Conservation (phyloP, 64 coral and sea anemone species). For the Trachythela sp. region DNA sequence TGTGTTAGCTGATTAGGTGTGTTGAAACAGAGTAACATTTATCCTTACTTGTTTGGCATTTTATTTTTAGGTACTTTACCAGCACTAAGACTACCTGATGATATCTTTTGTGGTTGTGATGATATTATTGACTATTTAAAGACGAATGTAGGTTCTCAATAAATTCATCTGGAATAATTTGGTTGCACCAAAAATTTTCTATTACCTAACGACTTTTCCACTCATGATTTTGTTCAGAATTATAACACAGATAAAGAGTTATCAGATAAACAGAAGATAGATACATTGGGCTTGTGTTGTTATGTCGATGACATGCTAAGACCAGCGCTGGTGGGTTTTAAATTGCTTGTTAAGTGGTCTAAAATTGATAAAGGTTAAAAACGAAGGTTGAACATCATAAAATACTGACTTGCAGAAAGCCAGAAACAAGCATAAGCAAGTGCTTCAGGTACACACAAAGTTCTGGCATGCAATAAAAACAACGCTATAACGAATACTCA, state of each 20-base stretch:
- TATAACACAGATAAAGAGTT: neutral
- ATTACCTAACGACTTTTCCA: neutral
- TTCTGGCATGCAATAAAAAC: too few relatives aligned
- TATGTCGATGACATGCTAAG: slow-evolving; percentile 13
- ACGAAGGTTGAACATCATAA: too few relatives aligned
- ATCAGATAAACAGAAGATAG: neutral
- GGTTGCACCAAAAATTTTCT: too few relatives aligned
- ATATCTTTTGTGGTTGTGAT: slow-evolving; percentile 2
- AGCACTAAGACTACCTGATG: neutral
- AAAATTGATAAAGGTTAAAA: too few relatives aligned
- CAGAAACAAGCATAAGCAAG: too few relatives aligned
- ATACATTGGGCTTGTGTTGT: neutral
- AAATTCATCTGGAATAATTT: too few relatives aligned
- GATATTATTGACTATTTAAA: neutral
- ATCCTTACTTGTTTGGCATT: neutral
- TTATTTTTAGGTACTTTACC: neutral
- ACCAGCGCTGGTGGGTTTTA: neutral
- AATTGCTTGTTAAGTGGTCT: neutral
- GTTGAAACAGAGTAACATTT: neutral
- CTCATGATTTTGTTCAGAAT: neutral
- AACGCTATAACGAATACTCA: too few relatives aligned
- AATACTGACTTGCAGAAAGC: too few relatives aligned
- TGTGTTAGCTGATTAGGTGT: too few relatives aligned
- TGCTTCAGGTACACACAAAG: too few relatives aligned
- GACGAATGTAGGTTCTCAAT: neutral